These are phyloP conservation scores for Tetragonisca angustula DNA, from an alignment of 2,888 invertebrate species.

Conservation along the genomic window DNA sequence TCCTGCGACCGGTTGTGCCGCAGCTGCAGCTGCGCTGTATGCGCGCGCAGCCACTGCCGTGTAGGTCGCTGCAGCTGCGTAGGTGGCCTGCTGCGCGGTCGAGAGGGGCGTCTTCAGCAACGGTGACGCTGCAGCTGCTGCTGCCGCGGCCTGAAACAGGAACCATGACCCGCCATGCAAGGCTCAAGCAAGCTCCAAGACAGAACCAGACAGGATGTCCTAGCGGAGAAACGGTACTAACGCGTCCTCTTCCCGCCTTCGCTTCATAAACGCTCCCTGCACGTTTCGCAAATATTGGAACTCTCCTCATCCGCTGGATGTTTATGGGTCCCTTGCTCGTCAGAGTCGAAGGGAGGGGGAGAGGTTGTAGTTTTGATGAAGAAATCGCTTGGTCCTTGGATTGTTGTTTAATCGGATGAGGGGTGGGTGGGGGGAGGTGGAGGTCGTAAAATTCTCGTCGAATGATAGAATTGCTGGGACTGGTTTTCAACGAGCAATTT, in stretches of 20 bases:
- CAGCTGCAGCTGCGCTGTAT: constrained; percentile 91
- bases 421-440: not conserved
- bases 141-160: constrained; percentile 86
- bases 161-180: constrained; percentile 82
- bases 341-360: not conserved
- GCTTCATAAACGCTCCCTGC: constrained; percentile 22
- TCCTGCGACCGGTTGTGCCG: constrained; percentile 90
- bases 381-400: not conserved
- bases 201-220: constrained; percentile 55
- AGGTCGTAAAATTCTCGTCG: not conserved
- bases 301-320: not conserved
- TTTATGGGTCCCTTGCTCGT: not conserved
- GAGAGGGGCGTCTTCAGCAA: constrained; percentile 93
- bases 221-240: constrained; percentile 53
- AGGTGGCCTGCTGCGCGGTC: constrained; percentile 93
- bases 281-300: not conserved
- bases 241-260: constrained; percentile 29
- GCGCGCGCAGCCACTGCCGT: constrained; percentile 94
- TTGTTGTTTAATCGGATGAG: not conserved
- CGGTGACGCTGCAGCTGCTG: constrained; percentile 91
- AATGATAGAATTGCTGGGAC: no score
- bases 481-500: no score
- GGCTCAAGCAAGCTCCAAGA: constrained; percentile 80
- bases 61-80: constrained; percentile 94
- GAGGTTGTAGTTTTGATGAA: not conserved